These are phyloP conservation scores for Zosterops lateralis DNA, from an alignment of 2,113 vertebrate species.

Conservation along the genomic window DNA sequence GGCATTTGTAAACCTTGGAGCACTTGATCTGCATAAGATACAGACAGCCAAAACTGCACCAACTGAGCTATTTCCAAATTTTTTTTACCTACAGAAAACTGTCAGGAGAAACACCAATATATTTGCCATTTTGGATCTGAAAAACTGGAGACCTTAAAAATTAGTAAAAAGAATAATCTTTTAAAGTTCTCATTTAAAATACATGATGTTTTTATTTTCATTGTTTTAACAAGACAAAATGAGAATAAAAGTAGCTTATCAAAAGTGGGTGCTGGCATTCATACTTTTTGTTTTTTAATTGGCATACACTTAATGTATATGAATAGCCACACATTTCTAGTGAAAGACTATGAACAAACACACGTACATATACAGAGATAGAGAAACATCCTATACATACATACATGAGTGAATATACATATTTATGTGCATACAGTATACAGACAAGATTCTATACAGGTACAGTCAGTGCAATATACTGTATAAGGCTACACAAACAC, in stretches of 20 bases:
- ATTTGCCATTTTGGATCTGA: neutral
- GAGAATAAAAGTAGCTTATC: conserved; percentile 56
- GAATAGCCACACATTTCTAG: conserved; percentile 35
- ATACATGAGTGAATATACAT: conserved; percentile 39
- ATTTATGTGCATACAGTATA: conserved; percentile 29
- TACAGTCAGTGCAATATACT: conserved; percentile 42
- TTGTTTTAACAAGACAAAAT: conserved; percentile 58
- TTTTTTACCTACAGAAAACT: neutral
- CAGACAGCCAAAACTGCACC: neutral
- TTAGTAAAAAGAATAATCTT: conserved; percentile 33
- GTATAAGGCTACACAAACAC: conserved; percentile 49
- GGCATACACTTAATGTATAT: conserved; percentile 37
- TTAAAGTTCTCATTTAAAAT: conserved; percentile 65
- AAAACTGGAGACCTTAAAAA: neutral
- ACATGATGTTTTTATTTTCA: conserved; percentile 54
- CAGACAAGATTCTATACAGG: conserved; percentile 58
- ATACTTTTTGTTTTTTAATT: neutral
- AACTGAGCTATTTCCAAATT: neutral
- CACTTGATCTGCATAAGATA: neutral
- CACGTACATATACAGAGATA: conserved; percentile 29
- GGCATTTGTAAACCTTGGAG: neutral
- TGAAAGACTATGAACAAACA: conserved; percentile 36
- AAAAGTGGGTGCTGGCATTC: conserved; percentile 53
- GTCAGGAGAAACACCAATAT: neutral
- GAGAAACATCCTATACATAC: conserved; percentile 33